Evolutionary conservation across 2,797 vertebrate species (phyloP), one percentile per base, ranked within the genome.

Genomic region (Pyrocephalus nanus): DNA sequence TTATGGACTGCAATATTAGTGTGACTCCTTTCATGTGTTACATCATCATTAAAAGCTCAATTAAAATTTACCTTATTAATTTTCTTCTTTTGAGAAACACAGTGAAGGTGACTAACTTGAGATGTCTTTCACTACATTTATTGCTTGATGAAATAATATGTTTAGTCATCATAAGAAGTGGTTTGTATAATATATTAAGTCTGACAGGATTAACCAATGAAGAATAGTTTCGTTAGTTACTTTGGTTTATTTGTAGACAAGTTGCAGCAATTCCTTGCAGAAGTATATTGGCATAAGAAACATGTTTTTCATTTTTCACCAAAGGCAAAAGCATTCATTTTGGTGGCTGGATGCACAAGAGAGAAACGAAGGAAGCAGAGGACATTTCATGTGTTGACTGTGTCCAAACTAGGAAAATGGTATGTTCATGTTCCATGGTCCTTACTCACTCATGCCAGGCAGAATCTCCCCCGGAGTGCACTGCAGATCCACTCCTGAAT

Each of bases 161-260:
- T n/a, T 86, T 83, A 70, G 8, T 23, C n/a, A 47, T 30, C 27
- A 51, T 54, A 79, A 74, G 27, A 77, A 54, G 15, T 43, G 20
- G 40, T 45, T 66, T 58, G 34, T 73, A 40, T 58, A 73, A 47
- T 21, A 42, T 19, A 66, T 61, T 57, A 62, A 38, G 4, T 90
- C n/a, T 84, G 53, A 50, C 21, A 73, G 36, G 9, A 61, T 57
- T 86, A 47, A 58, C 19, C 51, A 75, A 21, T 50, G 38, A 62
- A 47, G 23, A 76, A 79, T 15, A 84, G 16, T 79, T 94, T 58
- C 32, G 61, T 83, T 60, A 72, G 20, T 73, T 94, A 61, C 67
- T 93, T 77, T 77, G 40, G 18, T 88, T 95, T 95, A 92, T 90
- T 76, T 71, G 36, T 26, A 85, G 25, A 89, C 16, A 92, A 67